phyloP scores from a whole-genome alignment of 2,113 vertebrate species.

The Chroicocephalus ridibundus region DNA sequence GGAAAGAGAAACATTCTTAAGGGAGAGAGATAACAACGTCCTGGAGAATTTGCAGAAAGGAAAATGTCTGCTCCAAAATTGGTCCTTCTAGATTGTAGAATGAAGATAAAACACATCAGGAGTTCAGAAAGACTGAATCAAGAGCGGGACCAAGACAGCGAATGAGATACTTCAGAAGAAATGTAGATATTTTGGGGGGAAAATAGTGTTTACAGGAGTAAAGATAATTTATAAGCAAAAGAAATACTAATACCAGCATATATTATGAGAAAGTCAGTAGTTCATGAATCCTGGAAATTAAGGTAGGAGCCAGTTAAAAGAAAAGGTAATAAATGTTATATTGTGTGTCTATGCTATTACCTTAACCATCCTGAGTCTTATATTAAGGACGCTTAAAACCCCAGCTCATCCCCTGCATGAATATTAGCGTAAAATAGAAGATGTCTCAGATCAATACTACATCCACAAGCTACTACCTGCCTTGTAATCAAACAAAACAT shows the following conservation, averaged over 20 bases:
- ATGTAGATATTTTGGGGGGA: not conserved
- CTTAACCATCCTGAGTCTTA: not conserved
- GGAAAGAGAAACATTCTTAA: not conserved
- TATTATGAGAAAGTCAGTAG: not conserved
- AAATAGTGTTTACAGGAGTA: not conserved
- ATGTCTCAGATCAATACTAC: not conserved
- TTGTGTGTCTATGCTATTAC: not conserved
- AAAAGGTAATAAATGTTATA: not conserved
- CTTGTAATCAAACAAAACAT: not conserved
- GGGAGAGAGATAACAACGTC: not conserved
- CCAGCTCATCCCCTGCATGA: not conserved
- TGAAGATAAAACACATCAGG: not conserved
- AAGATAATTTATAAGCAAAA: not conserved
- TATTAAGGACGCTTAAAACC: not conserved
- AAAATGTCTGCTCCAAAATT: not conserved
- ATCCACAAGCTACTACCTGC: not conserved
- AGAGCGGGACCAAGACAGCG: not conserved
- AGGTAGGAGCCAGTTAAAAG: not conserved
- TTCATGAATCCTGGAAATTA: not conserved
- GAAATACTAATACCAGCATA: not conserved
- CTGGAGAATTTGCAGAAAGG: not conserved
- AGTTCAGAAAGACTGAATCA: not conserved
- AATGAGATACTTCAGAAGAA: not conserved
- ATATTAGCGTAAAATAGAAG: not conserved
- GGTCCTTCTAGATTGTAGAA: not conserved